Base-by-base conservation (phyloP, 2,113 vertebrate species). In the Baryphthengus martii region DNA sequence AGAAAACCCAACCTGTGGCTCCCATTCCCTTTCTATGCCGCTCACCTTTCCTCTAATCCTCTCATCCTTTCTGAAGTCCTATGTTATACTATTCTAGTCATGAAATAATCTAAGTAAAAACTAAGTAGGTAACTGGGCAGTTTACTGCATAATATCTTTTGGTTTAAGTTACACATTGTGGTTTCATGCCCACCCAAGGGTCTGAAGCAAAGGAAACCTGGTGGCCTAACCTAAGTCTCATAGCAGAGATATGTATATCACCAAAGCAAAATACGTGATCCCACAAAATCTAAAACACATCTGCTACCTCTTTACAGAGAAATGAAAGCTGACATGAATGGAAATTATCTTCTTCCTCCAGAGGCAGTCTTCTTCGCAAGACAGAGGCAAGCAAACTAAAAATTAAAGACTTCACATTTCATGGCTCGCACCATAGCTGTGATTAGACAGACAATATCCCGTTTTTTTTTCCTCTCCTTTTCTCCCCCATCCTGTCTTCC, bases 211-310 rank as follows among this genome's bases (percentile, higher is more conserved):
- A 97, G 91, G 96, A 96, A 97, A 92, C 75, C 74, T 93, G 94
- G 94, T 97, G 97, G 97, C 97, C 97, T 97, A 94, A 75, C 37
- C 58, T 88, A 75, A 86, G 71, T 91, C 76, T 93, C 83, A 79
- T 53, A 52, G 82, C 85, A 95, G 85, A 97, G n/a, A 68, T 67
- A 75, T 39, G 85, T 84, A 25, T 79, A 87, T 92, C 66, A 33
- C 76, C 95, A 97, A 93, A 95, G 73, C 45, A 96, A 95, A 98
- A 97, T 93, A 96, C 50, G 55, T 93, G 92, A 97, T 97, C 97
- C 96, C 94, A 89, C 96, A 97, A 90, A 98, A 96, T 91, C 94
- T 95, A 96, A 98, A 97, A 97, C 37, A 33, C 97, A 93, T 94
- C 95, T 92, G 80, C 88, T 96, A 95, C 74, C 73, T 97, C 67